Evolutionary conservation across 2,888 invertebrate species (phyloP), one percentile per base, ranked within the genome.

Genomic region (Phengaris alcon): DNA sequence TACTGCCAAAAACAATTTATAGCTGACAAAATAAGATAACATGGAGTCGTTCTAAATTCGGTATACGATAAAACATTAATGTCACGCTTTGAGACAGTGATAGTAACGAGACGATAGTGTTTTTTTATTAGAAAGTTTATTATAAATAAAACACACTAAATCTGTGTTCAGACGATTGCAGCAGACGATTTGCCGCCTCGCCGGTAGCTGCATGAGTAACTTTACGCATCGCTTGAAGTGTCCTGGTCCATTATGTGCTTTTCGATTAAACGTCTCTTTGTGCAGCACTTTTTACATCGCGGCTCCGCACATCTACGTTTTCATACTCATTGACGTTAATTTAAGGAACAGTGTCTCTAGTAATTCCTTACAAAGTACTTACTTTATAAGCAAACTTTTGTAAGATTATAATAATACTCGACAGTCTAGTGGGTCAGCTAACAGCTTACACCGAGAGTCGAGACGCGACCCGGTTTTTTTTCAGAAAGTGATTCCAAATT

Each of bases 111-210:
- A 10, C 13, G 68, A 35, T 68, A 48, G 15, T 68, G 13, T 69
- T 51, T 70, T n/a, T 69, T 72, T 54, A 13, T 35, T 72, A 72
- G 72, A 72, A 54, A 72, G 72, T 54, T 13, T 54, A 12, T 54
- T 72, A 52, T 72, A 22, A 22, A 22, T 22, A 22, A 48, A n/a
- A n/a, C n/a, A n/a, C n/a, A 69, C 48, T 69, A 69, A 52, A 35
- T 35, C 15, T 72, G 51, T 51, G 51, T 10, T 72, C 12, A 72
- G 22, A 22, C 22, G 22, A 22, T 22, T 22, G 6, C 9, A 9
- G 52, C 72, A 72, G 72, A 72, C 54, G 52, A 22, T 35, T 54
- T 52, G 72, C 72, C 72, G 54, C 72, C 59, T 35, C 70, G 70
- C n/a, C 72, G 22, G 12, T 54, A 72, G 22, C 13, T 52, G 72